Conservation (phyloP, 2,888 invertebrate genomes). For the Eristalinus aeneus region DNA sequence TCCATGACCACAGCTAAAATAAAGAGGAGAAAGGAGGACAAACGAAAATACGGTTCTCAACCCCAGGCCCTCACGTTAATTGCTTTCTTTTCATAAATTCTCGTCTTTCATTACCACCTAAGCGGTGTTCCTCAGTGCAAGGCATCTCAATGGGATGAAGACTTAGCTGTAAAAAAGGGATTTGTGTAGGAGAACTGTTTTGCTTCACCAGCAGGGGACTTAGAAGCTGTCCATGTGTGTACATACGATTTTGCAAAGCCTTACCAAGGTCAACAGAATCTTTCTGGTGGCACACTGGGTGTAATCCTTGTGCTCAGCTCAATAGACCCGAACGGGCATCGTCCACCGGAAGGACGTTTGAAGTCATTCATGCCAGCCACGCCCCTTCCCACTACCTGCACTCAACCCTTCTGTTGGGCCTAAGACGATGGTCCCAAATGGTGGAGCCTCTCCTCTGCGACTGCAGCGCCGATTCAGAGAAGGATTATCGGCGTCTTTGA, state of each 20-base stretch:
- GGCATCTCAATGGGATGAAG: neutral
- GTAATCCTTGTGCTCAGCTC: constrained; percentile 36
- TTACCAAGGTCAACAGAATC: neutral
- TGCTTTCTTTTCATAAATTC: constrained; percentile 63
- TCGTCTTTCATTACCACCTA: constrained; percentile 48
- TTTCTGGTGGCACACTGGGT: neutral
- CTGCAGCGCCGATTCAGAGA: constrained; percentile 4
- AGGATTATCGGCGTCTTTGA: constrained; percentile 44
- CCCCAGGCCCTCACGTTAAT: constrained; percentile 35
- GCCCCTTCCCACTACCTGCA: neutral
- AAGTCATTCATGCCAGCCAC: neutral
- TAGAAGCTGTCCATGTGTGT: neutral
- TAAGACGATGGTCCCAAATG: neutral
- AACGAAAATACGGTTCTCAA: constrained; percentile 6
- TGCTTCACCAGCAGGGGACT: neutral
- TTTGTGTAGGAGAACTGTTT: constrained; percentile 7
- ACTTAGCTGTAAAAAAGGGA: constrained; percentile 20
- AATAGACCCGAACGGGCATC: constrained; percentile 13
- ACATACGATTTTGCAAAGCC: neutral
- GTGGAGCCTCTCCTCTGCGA: neutral
- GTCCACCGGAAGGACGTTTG: neutral
- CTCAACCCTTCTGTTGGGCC: neutral
- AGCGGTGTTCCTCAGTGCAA: neutral
- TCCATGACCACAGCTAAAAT: neutral
- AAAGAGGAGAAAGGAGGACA: neutral